Percentiles rank a stretch among this genome's conserved stretches.
Evolutionary conservation across 2,113 vertebrate species (phyloP).

Genomic region (Ammospiza nelsoni): DNA sequence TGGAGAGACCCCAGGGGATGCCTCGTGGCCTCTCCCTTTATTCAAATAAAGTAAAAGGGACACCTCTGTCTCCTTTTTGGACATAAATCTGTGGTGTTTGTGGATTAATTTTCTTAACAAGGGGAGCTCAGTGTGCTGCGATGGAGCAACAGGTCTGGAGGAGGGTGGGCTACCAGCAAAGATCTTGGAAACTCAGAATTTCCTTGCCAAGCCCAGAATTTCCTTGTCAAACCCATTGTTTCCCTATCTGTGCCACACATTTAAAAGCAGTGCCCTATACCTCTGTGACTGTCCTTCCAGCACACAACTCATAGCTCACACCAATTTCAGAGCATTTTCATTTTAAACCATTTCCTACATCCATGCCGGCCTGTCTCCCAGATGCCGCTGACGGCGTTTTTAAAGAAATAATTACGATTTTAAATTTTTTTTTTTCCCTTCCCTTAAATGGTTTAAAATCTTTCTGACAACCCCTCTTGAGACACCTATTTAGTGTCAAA

Average conservation of each 20-base stretch:
- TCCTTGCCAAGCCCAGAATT: neutral
- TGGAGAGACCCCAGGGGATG: no score
- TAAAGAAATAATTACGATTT: slow-evolving; percentile 19
- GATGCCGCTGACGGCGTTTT: neutral
- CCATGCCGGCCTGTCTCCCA: neutral
- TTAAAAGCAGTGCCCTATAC: neutral
- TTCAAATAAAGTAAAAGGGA: no score
- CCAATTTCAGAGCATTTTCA: neutral
- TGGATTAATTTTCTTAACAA: no score
- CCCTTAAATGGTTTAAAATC: slow-evolving; percentile 52
- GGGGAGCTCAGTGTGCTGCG: neutral
- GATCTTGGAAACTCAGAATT: neutral
- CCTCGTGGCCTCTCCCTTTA: no score
- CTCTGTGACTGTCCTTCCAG: neutral
- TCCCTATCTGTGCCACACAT: neutral
- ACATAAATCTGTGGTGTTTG: no score
- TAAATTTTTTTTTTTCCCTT: neutral
- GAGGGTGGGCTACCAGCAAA: neutral
- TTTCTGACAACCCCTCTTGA: slow-evolving; percentile 46
- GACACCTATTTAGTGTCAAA: slow-evolving; percentile 71
- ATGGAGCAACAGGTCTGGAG: neutral
- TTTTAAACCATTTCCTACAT: neutral
- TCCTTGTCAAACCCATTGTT: neutral
- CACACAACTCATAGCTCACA: neutral
- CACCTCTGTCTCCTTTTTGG: no score